These are phyloP conservation scores for Struthio camelus DNA, from an alignment of 2,113 vertebrate species.

Conservation along the genomic window DNA sequence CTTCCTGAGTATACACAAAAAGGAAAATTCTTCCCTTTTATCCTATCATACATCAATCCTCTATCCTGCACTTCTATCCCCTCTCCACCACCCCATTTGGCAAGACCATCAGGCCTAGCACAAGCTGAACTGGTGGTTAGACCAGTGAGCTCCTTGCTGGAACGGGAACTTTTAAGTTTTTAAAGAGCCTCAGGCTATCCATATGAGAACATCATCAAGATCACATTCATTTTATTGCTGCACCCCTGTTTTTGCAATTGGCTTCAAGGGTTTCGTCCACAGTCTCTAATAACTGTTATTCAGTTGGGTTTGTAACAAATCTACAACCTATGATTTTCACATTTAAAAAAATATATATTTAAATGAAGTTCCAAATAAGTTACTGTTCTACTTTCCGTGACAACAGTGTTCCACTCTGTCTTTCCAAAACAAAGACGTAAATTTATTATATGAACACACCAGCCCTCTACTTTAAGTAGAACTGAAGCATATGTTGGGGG, in stretches of 20 bases:
- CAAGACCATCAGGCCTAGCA: neutral
- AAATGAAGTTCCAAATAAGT: neutral
- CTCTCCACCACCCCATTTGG: neutral
- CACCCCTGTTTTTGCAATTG: neutral
- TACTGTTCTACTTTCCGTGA: neutral
- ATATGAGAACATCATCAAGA: neutral
- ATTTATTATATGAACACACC: fast-evolving
- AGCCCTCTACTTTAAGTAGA: neutral
- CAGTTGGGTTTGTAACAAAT: neutral
- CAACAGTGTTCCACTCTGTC: neutral
- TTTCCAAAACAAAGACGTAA: neutral
- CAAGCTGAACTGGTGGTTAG: neutral
- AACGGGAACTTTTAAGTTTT: neutral
- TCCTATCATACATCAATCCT: neutral
- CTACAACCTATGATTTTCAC: neutral
- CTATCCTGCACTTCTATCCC: neutral
- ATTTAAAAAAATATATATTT: neutral
- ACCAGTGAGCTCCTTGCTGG: neutral
- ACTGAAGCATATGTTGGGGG: fast-evolving
- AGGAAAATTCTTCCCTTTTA: neutral
- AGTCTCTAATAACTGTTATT: neutral
- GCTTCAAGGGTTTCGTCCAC: neutral
- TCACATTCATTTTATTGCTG: neutral
- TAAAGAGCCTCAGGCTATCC: neutral
- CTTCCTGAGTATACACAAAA: neutral